A percentile compares a stretch with the other conserved stretches of the same genome.
phyloP scores from a whole-genome alignment of 2,113 vertebrate species.

The Phodopus roborovskii region DNA sequence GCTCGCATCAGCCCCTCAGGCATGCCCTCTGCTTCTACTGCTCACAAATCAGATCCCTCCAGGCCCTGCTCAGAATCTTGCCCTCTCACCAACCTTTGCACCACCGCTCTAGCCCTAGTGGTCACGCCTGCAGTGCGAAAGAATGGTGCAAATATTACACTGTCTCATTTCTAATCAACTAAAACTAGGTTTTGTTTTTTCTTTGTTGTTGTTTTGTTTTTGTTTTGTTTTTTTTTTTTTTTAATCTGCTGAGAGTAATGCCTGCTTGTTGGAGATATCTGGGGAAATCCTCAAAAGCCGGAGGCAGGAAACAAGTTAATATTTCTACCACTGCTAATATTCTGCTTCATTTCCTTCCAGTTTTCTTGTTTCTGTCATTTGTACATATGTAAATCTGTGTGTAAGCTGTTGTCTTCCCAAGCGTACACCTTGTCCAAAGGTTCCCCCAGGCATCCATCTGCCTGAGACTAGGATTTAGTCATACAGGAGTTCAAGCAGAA shows the following conservation, averaged over 20 bases:
- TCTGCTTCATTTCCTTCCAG: not conserved
- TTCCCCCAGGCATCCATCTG: not conserved
- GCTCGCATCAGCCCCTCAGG: not conserved
- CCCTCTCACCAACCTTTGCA: not conserved
- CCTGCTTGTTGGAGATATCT: not conserved
- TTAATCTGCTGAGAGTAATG: not conserved
- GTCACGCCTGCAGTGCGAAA: not conserved
- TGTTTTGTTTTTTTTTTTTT: not conserved
- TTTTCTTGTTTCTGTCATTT: conserved; percentile 6
- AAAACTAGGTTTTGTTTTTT: not conserved
- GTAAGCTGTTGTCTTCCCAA: not conserved
- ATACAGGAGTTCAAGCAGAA: conserved; percentile 7
- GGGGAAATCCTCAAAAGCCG: conserved; percentile 7
- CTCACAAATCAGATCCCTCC: not conserved
- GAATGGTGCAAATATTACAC: not conserved
- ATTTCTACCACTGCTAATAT: not conserved
- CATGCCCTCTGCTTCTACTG: not conserved
- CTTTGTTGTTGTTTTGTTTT: no score
- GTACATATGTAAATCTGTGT: not conserved
- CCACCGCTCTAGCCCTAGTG: not conserved
- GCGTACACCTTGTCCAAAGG: not conserved
- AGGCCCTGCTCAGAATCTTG: not conserved
- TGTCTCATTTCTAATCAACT: not conserved
- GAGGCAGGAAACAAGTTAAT: not conserved
- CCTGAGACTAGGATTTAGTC: conserved; percentile 18